Evolutionary conservation across 2,113 vertebrate genomes (phyloP).

Genomic region (Charina bottae): DNA sequence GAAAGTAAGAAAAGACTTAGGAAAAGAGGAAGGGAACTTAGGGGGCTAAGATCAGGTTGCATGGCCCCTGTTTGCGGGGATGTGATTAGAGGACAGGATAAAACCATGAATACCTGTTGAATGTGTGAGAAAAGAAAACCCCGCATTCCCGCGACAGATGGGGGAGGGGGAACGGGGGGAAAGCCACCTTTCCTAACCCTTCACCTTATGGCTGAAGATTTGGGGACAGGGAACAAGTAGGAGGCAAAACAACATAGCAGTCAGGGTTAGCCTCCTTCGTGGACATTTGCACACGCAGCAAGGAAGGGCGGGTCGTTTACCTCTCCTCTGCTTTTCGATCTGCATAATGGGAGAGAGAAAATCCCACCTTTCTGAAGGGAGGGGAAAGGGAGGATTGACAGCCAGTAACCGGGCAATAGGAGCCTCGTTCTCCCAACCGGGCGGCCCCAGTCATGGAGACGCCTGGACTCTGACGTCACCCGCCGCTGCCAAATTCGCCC

Average conservation of each 20-base stretch:
- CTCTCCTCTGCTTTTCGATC: not conserved
- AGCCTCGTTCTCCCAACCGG: constrained; percentile 69
- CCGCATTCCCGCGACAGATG: not conserved
- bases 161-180: not conserved
- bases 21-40: not conserved
- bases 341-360: too few species aligned
- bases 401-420: constrained; percentile 79
- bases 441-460: constrained; percentile 85
- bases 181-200: not conserved
- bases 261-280: not conserved
- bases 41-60: not conserved
- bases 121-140: not conserved
- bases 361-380: constrained; percentile 20
- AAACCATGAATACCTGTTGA: not conserved
- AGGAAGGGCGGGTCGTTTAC: too few species aligned
- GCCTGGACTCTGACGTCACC: constrained; percentile 88
- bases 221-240: fast-evolving
- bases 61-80: not conserved
- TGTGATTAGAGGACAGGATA: too few species aligned
- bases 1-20: not conserved
- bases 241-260: not conserved
- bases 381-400: constrained; percentile 75
- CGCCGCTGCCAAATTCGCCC: constrained; percentile 76
- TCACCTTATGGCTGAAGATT: not conserved
- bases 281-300: not conserved